A percentile compares a stretch with the other conserved stretches of the same genome.
Evolutionary conservation across 2,113 vertebrate genomes (phyloP).

Genomic region (Corynorhinus townsendii): DNA sequence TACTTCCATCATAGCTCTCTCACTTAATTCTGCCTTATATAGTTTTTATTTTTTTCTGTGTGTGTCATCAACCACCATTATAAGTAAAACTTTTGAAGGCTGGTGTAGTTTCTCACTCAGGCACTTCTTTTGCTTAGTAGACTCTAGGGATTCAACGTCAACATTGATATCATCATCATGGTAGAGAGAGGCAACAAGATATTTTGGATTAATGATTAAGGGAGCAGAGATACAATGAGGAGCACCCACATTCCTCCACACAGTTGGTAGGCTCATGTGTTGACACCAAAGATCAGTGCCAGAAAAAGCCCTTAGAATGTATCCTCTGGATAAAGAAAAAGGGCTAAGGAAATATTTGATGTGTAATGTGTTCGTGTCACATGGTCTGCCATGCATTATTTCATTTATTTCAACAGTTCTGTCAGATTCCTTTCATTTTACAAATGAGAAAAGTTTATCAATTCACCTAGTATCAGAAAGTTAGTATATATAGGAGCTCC

Average conservation of each 20-base stretch:
- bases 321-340: not conserved
- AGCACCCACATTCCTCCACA: not conserved
- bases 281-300: not conserved
- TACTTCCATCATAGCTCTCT: not conserved
- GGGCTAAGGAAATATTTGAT: not conserved
- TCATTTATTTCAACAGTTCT: not conserved
- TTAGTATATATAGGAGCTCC: not conserved
- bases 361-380: not conserved
- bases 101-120: not conserved
- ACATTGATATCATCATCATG: not conserved
- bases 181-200: not conserved
- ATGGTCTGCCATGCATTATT: not conserved
- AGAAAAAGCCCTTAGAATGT: not conserved
- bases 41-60: not conserved
- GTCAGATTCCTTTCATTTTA: not conserved
- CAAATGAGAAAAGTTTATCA: not conserved
- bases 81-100: not conserved
- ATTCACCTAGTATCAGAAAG: not conserved
- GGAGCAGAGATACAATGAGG: not conserved
- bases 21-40: not conserved
- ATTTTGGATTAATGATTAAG: not conserved
- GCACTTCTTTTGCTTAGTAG: not conserved
- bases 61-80: not conserved
- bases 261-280: not conserved
- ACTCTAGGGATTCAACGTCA: not conserved